phyloP scores from a whole-genome alignment of 2,113 vertebrate species.

The Brienomyrus brachyistius region DNA sequence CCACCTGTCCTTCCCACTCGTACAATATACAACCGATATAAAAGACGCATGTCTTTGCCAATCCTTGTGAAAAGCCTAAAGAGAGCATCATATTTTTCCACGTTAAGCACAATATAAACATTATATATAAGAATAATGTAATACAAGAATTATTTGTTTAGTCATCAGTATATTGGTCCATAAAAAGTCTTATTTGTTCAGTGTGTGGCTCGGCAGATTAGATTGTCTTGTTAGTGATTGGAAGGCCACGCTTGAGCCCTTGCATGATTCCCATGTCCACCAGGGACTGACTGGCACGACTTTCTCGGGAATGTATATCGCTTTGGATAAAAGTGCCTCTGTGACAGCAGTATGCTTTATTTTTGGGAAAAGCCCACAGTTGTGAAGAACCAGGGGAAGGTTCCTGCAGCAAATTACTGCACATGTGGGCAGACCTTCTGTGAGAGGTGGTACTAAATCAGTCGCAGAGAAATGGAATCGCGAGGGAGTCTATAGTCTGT shows the following conservation, averaged over 20 bases:
- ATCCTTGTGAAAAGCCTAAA: neutral
- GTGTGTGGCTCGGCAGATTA: neutral
- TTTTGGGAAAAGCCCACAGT: neutral
- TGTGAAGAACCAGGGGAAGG: neutral
- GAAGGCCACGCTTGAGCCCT: neutral
- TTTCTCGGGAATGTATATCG: neutral
- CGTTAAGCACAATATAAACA: neutral
- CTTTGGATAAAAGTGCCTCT: neutral
- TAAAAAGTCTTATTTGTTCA: neutral
- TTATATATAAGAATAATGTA: neutral
- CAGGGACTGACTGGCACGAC: neutral
- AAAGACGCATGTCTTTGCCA: neutral
- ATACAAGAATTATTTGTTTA: neutral
- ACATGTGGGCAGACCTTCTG: neutral
- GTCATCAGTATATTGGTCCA: neutral
- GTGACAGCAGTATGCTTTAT: neutral
- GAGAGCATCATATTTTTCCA: neutral
- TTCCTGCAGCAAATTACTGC: too few relatives aligned
- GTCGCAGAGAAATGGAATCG: neutral
- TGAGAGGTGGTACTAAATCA: neutral
- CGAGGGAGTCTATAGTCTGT: neutral
- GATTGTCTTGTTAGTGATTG: neutral
- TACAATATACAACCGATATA: neutral
- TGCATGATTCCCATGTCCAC: neutral
- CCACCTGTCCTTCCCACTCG: slow-evolving; percentile 13